Evolutionary conservation across 2,113 vertebrate species (phyloP).

Genomic region (Sarotherodon lohbergeri): DNA sequence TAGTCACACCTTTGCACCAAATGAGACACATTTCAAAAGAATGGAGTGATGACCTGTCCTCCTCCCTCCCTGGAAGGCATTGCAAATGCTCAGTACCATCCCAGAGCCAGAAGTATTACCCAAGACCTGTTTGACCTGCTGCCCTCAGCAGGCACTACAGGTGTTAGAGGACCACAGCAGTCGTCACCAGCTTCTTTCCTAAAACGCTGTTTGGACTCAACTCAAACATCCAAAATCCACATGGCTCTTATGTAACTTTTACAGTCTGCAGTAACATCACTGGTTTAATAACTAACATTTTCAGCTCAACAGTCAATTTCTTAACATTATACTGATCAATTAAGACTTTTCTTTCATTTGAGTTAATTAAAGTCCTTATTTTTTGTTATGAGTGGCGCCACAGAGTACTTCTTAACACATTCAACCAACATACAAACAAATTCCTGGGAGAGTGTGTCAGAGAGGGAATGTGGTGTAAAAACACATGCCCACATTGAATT

Average conservation of each 20-base stretch:
- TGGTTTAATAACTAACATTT: neutral
- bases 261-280: neutral
- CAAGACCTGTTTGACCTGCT: neutral
- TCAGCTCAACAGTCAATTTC: neutral
- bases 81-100: neutral
- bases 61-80: neutral
- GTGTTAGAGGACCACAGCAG: neutral
- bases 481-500: neutral
- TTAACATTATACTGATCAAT: neutral
- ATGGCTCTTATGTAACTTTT: neutral
- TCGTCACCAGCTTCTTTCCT: neutral
- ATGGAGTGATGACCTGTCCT: rapidly evolving
- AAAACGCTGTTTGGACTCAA: neutral
- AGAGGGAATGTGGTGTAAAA: neutral
- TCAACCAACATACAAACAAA: neutral
- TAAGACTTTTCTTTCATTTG: neutral
- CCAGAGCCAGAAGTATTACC: neutral
- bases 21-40: neutral
- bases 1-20: neutral
- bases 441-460: neutral
- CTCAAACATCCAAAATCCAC: neutral
- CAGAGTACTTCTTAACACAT: neutral
- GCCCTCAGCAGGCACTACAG: neutral
- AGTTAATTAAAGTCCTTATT: neutral
- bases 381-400: neutral